Conservation (phyloP, 2,113 vertebrate species). For the Oplegnathus fasciatus region DNA sequence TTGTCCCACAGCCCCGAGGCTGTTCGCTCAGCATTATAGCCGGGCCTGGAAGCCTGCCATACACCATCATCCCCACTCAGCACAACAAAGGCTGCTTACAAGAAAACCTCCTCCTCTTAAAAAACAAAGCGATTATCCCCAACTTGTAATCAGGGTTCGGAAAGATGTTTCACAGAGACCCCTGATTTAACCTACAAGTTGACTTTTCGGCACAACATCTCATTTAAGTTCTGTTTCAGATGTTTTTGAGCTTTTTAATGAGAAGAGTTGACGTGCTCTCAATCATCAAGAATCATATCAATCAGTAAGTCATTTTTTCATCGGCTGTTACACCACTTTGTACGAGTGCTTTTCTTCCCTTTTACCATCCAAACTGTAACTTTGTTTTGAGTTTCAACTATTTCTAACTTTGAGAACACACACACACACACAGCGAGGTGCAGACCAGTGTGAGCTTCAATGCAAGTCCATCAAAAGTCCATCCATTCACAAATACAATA, state of each 20-base stretch:
- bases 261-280: not conserved
- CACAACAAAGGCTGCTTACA: constrained; percentile 54
- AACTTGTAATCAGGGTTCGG: constrained; percentile 10
- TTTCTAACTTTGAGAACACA: too few species aligned
- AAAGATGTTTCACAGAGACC: not conserved
- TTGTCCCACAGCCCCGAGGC: constrained; percentile 54
- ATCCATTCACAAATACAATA: too few species aligned
- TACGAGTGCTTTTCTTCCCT: not conserved
- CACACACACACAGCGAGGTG: too few species aligned
- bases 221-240: not conserved
- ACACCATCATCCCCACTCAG: constrained; percentile 36
- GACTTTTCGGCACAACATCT: not conserved
- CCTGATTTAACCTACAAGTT: constrained; percentile 16
- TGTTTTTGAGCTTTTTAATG: not conserved
- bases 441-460: not conserved
- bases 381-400: too few species aligned
- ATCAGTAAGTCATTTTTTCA: not conserved
- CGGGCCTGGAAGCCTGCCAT: constrained; percentile 43
- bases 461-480: not conserved
- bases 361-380: not conserved
- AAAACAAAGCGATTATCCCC: constrained; percentile 40
- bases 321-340: not conserved
- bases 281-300: not conserved
- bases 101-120: constrained; percentile 28
- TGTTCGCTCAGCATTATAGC: constrained; percentile 56